Evolutionary conservation across 2,888 invertebrate genomes (phyloP), one percentile per base, ranked within the genome.

Genomic region (Lasius fuliginosus): DNA sequence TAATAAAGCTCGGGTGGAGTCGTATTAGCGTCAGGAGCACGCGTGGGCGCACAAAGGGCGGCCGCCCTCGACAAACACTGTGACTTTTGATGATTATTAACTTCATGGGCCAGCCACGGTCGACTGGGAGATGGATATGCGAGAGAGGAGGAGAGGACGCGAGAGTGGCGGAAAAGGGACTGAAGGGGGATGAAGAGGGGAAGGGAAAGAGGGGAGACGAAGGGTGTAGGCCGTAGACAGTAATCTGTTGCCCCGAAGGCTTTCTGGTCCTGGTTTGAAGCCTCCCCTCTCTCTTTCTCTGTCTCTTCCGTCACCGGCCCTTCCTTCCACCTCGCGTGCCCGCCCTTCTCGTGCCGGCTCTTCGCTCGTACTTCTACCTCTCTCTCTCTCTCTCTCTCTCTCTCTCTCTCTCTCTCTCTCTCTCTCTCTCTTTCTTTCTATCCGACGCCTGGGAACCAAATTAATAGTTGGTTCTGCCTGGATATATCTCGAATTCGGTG

Each of bases 31-130:
- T 95, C 95, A 94, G 93, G 88, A 94, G 94, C 95, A 95, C 94
- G 94, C 94, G 93, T 92, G 92, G 91, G 88, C 90, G 93, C 93
- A 94, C 94, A 94, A 94, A 94, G 94, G 93, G 93, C 91, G 91
- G 89, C 93, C 93, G 94, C 94, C 95, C 94, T 95, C 94, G 92
- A 93, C 94, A 95, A 95, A 95, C 95, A 95, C 92, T 92, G 93
- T 94, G 95, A 95, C 95, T 95, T 94, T 94, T 95, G 94, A 95
- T 95, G 95, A 95, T 95, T 95, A 95, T 95, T 95, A 95, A 95
- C 95, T 95, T 94, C 92, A 93, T 93, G 93, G 93, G 91, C 91
- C 89, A 90, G 89, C 91, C 90, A 86, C 90, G 79, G 91, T 89
- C 89, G 91, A 87, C 87, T 91, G 86, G 91, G 91, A 91, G 92